These are phyloP conservation scores for Electrophaes corylata DNA, from an alignment of 2,888 invertebrate genomes.

Conservation along the genomic window DNA sequence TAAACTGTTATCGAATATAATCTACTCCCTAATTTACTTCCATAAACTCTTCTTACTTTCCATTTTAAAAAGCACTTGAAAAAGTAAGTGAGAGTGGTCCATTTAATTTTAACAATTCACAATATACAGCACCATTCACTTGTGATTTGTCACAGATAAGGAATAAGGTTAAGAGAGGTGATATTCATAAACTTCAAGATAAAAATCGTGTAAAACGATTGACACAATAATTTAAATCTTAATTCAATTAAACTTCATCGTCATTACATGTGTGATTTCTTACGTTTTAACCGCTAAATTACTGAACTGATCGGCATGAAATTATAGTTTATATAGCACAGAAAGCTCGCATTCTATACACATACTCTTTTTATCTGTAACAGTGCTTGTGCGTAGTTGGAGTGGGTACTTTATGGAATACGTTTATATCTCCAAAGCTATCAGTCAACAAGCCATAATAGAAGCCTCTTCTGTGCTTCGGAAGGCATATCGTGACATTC, in stretches of 20 bases:
- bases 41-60: slow-evolving; percentile 1
- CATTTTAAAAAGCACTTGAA: slow-evolving; percentile 12
- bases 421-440: no score
- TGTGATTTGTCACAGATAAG: slow-evolving; percentile 15
- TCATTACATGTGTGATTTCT: no score
- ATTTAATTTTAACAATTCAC: slow-evolving; percentile 10
- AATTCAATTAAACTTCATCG: neutral
- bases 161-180: slow-evolving; percentile 6
- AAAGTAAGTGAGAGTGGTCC: slow-evolving; percentile 12
- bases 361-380: no score
- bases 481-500: neutral
- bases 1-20: no score
- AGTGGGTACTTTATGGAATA: no score
- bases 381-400: no score
- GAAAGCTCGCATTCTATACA: no score
- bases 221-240: neutral
- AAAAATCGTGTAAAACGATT: slow-evolving; percentile 12
- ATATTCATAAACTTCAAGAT: slow-evolving; percentile 16
- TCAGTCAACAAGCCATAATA: neutral
- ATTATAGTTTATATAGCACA: no score
- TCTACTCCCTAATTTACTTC: neutral
- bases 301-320: no score
- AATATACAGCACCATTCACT: slow-evolving; percentile 3
- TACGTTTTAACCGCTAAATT: no score
- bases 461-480: neutral